These are phyloP conservation scores for Anthoscopus minutus DNA, from an alignment of 2,113 vertebrate genomes.

Conservation along the genomic window DNA sequence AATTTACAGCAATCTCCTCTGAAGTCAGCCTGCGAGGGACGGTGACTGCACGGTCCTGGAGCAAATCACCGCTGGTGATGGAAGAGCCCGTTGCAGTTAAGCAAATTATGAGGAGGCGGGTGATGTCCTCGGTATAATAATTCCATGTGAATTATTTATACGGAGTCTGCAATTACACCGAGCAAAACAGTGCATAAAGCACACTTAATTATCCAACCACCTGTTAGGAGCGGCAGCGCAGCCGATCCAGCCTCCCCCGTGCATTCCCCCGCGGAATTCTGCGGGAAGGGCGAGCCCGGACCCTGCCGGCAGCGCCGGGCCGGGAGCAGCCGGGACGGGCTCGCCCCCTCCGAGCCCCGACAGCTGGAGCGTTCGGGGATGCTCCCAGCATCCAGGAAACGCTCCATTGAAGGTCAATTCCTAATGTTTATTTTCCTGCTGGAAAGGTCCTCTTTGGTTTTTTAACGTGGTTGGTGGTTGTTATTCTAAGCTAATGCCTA, in stretches of 20 bases:
- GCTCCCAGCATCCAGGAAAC: fast-evolving
- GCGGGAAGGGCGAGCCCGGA: background rate
- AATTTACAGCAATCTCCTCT: constrained; percentile 25
- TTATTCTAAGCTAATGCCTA: background rate
- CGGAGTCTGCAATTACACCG: constrained; percentile 74
- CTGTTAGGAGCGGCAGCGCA: constrained; percentile 65
- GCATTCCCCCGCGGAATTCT: background rate
- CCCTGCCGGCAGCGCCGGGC: fast-evolving
- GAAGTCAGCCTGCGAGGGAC: constrained; percentile 40
- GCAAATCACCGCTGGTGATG: constrained; percentile 67
- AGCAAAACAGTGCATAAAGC: constrained; percentile 77
- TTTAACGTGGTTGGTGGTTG: background rate
- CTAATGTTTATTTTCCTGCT: fast-evolving
- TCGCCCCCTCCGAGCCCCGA: background rate
- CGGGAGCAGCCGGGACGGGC: background rate
- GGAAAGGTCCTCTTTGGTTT: background rate
- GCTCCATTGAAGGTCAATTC: fast-evolving
- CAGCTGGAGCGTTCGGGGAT: fast-evolving
- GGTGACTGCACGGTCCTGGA: constrained; percentile 50
- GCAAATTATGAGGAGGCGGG: constrained; percentile 72
- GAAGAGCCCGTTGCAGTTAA: constrained; percentile 73
- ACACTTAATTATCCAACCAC: constrained; percentile 78
- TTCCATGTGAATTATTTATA: constrained; percentile 83
- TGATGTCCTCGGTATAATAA: constrained; percentile 74
- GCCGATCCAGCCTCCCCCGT: background rate